These are phyloP conservation scores for Epirrita christyi DNA, from an alignment of 2,888 invertebrate species.

Conservation along the genomic window DNA sequence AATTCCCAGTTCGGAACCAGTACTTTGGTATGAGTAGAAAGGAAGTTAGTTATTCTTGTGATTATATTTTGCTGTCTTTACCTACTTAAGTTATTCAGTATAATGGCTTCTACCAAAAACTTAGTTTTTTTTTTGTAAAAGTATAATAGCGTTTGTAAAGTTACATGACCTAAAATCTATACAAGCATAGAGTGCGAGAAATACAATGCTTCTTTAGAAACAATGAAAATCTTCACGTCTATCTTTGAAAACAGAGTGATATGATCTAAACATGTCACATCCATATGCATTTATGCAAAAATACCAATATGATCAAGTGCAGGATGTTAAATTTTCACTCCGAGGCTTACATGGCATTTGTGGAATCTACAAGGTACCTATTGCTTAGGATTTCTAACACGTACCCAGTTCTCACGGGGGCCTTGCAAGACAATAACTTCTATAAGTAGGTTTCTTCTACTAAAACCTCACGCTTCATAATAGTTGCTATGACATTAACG, in stretches of 20 bases:
- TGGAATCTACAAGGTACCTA: constrained; percentile 44
- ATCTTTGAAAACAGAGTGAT: no score
- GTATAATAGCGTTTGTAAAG: no score
- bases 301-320: constrained; percentile 6
- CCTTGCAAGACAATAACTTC: constrained; percentile 52
- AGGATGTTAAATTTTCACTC: constrained; percentile 52
- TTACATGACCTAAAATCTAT: no score
- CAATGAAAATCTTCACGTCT: no score
- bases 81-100: not conserved
- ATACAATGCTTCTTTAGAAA: no score
- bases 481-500: constrained; percentile 26
- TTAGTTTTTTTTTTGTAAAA: no score
- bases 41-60: constrained; percentile 11
- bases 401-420: constrained; percentile 74
- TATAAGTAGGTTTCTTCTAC: constrained; percentile 45
- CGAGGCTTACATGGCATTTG: constrained; percentile 44
- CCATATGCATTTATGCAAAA: not conserved
- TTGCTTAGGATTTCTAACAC: constrained; percentile 74
- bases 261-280: no score
- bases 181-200: no score
- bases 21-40: constrained; percentile 34
- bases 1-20: constrained; percentile 33
- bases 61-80: constrained; percentile 2
- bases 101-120: not conserved
- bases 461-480: constrained; percentile 38